Evolutionary conservation across 2,888 invertebrate species (phyloP).

Genomic region (Cantharis rufa): DNA sequence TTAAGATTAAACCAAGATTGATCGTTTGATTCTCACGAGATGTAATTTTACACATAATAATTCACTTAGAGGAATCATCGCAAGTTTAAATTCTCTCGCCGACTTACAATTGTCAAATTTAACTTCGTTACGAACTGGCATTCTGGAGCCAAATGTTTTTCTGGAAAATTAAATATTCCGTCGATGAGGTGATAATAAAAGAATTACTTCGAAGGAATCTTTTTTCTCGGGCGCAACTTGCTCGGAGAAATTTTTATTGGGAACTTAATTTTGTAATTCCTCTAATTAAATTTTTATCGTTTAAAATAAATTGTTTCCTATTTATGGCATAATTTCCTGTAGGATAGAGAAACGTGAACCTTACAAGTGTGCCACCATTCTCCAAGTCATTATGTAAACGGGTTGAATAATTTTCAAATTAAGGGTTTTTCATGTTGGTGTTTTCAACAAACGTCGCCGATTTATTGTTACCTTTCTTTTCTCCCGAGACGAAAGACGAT

Average conservation of each 20-base stretch:
- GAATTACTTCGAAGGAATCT: too few relatives aligned
- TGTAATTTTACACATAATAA: conserved; percentile 24
- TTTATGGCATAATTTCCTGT: neutral
- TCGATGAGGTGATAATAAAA: too few relatives aligned
- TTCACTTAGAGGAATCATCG: conserved; percentile 22
- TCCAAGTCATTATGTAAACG: neutral
- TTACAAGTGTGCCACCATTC: neutral
- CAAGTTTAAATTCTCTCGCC: conserved; percentile 10
- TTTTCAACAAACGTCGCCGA: conserved; percentile 1
- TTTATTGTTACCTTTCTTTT: conserved; percentile 1
- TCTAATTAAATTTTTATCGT: neutral
- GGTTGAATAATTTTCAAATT: conserved; percentile 12
- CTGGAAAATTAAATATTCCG: too few relatives aligned
- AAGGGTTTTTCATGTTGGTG: neutral
- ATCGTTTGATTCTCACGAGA: conserved; percentile 21
- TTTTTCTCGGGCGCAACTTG: neutral
- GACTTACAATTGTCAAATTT: conserved; percentile 14
- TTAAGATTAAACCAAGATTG: conserved; percentile 24
- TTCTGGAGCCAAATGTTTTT: too few relatives aligned
- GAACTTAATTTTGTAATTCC: neutral
- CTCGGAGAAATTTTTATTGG: neutral
- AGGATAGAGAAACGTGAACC: neutral
- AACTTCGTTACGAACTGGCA: neutral
- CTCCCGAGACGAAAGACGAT: neutral
- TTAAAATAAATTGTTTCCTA: neutral